Evolutionary conservation across 2,888 invertebrate genomes (phyloP).

Genomic region (Dolomedes plantarius): DNA sequence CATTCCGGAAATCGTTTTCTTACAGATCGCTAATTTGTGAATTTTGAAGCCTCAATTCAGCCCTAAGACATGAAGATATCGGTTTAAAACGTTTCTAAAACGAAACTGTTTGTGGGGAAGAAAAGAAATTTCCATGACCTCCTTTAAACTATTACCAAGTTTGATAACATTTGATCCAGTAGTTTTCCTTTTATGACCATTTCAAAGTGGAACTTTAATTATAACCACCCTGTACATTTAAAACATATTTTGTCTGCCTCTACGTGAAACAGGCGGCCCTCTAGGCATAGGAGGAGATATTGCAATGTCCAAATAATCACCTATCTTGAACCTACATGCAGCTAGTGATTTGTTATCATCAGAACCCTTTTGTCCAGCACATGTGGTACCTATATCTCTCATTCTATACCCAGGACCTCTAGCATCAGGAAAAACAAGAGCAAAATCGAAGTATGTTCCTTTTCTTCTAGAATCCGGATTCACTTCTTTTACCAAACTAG

Average conservation of each 20-base stretch:
- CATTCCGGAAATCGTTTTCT: no score
- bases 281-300: slow-evolving; percentile 79
- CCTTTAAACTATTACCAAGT: no score
- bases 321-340: slow-evolving; percentile 88
- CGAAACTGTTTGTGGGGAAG: no score
- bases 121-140: no score
- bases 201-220: no score
- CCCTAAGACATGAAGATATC: no score
- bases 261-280: slow-evolving; percentile 13
- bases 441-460: slow-evolving; percentile 98
- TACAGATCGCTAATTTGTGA: no score
- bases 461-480: slow-evolving; percentile 96
- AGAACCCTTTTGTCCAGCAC: slow-evolving; percentile 91
- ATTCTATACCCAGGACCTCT: slow-evolving; percentile 87
- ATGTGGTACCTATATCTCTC: slow-evolving; percentile 95
- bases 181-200: no score
- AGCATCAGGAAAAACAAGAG: slow-evolving; percentile 82
- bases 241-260: slow-evolving; percentile 16
- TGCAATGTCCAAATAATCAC: slow-evolving; percentile 97
- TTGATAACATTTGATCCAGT: no score
- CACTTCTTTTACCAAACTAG: slow-evolving; percentile 96
- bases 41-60: no score
- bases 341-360: slow-evolving; percentile 95
- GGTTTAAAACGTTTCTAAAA: no score
- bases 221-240: no score